Conservation (phyloP, 2,113 vertebrate genomes). For the Raja brachyura region DNA sequence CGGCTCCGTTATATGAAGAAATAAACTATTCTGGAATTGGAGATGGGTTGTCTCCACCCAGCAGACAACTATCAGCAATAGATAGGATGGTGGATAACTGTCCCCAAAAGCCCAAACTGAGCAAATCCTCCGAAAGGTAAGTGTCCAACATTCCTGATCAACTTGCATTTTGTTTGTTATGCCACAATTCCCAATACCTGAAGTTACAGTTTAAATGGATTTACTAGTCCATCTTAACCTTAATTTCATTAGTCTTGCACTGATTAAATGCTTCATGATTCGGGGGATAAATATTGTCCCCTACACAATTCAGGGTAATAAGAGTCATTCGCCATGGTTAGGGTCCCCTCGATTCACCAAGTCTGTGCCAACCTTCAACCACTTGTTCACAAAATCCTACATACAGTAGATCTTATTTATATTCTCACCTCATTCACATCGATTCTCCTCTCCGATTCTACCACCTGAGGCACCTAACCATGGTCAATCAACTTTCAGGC, state of each 20-base stretch:
- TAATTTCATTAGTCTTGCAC: background rate
- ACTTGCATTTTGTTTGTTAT: background rate
- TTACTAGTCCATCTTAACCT: background rate
- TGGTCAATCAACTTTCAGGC: no score
- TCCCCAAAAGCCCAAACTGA: conserved; percentile 77
- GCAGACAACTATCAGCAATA: conserved; percentile 62
- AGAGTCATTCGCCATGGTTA: no score
- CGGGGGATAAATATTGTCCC: no score
- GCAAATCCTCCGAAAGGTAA: conserved; percentile 93
- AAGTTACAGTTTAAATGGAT: background rate
- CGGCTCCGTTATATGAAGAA: conserved; percentile 86
- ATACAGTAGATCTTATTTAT: no score
- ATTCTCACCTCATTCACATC: no score
- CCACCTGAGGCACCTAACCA: no score
- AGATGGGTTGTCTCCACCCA: conserved; percentile 57
- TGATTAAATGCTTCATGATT: no score
- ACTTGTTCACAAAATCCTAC: no score
- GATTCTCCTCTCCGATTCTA: no score
- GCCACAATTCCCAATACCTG: background rate
- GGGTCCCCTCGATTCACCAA: no score
- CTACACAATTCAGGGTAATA: no score
- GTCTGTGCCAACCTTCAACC: no score
- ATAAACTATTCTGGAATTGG: conserved; percentile 76
- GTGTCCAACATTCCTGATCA: background rate
- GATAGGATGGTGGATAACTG: conserved; percentile 69